These are phyloP conservation scores for Formica selysi DNA, from an alignment of 1,140 invertebrate genomes.

Conservation along the genomic window DNA sequence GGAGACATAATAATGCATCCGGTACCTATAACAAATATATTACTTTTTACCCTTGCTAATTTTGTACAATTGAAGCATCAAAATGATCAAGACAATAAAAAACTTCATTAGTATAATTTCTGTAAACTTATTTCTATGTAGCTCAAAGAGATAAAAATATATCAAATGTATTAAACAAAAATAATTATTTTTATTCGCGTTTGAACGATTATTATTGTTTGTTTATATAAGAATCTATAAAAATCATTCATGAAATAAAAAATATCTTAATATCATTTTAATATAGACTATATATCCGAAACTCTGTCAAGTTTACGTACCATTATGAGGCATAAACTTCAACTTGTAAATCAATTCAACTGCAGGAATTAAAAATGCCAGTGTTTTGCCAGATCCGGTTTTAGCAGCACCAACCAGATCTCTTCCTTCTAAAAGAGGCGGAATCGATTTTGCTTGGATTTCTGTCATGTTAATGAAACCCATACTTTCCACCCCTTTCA, in stretches of 20 bases:
- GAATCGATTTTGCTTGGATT: conserved; percentile 97
- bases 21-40: conserved; percentile 89
- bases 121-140: not conserved
- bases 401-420: conserved; percentile 98
- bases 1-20: conserved; percentile 98
- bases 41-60: not conserved
- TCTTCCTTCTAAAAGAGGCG: conserved; percentile 96
- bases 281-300: not conserved
- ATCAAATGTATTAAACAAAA: not conserved
- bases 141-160: not conserved
- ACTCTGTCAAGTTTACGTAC: conserved; percentile 86
- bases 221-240: not conserved
- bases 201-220: not conserved
- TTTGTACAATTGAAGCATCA: not conserved
- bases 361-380: conserved; percentile 99
- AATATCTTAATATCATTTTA: not conserved
- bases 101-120: not conserved
- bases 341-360: conserved; percentile 97
- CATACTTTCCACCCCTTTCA: too few species aligned
- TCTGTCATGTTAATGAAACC: too few species aligned
- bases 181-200: not conserved
- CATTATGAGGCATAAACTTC: conserved; percentile 98
- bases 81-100: not conserved
- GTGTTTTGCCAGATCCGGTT: conserved; percentile 98
- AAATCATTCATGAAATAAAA: not conserved